Evolutionary conservation across 2,113 vertebrate genomes (phyloP).

Genomic region (Cervus canadensis): DNA sequence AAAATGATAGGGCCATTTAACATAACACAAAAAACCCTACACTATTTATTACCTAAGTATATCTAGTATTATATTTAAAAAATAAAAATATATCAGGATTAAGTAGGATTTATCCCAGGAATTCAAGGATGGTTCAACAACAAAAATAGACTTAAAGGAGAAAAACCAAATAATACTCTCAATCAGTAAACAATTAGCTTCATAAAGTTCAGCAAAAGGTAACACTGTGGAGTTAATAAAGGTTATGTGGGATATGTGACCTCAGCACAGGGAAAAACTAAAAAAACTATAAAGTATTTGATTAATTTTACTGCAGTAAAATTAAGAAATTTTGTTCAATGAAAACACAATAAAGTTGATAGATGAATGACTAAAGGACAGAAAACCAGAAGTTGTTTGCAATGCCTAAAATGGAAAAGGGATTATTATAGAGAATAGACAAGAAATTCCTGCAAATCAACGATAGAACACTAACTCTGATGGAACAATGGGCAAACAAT

Average conservation of each 20-base stretch:
- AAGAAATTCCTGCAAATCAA: not conserved
- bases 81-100: not conserved
- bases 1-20: slow-evolving; percentile 34
- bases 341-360: not conserved
- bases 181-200: not conserved
- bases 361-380: not conserved
- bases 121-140: slow-evolving; percentile 37
- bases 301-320: not conserved
- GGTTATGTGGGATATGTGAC: not conserved
- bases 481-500: not conserved
- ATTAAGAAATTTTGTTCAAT: not conserved
- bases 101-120: slow-evolving; percentile 4
- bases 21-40: slow-evolving; percentile 10
- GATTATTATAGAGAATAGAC: not conserved
- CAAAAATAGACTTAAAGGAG: not conserved
- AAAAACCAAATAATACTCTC: not conserved
- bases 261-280: not conserved
- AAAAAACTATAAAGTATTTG: not conserved
- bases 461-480: not conserved
- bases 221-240: slow-evolving; percentile 29
- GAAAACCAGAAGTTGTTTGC: not conserved
- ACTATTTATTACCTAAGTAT: not conserved
- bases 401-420: not conserved
- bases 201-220: slow-evolving; percentile 4
- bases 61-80: not conserved